phyloP scores from a whole-genome alignment of 2,797 vertebrate genomes.

The Mergus octosetaceus region DNA sequence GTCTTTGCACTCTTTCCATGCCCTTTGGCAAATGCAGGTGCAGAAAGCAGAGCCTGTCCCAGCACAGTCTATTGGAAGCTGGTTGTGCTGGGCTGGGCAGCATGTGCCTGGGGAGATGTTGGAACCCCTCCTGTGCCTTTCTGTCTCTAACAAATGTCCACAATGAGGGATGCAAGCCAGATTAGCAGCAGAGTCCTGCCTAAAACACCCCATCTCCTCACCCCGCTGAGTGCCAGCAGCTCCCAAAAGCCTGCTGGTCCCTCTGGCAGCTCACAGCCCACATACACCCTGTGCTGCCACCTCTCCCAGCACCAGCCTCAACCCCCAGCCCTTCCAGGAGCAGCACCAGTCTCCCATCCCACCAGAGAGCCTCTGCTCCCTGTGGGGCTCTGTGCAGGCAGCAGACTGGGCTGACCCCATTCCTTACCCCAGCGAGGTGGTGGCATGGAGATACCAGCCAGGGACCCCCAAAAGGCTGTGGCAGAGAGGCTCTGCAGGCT shows the following conservation, averaged over 20 bases:
- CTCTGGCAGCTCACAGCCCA: neutral
- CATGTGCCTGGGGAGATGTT: fast-evolving
- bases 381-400: neutral
- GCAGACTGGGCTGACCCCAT: neutral
- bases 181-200: neutral
- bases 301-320: neutral
- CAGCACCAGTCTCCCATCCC: neutral
- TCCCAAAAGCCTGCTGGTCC: neutral
- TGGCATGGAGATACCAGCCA: neutral
- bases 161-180: neutral
- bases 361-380: fast-evolving
- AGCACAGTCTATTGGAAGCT: neutral
- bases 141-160: neutral
- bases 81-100: neutral
- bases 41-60: neutral
- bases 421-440: neutral
- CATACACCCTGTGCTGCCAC: neutral
- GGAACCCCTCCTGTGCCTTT: neutral
- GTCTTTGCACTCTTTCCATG: neutral
- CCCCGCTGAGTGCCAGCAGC: too few relatives aligned
- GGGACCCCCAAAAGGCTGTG: neutral
- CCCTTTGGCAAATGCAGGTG: neutral
- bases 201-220: neutral
- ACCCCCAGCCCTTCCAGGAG: neutral
- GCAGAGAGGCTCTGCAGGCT: neutral